Conservation (phyloP, 2,113 vertebrate genomes). For the Chinchilla lanigera region DNA sequence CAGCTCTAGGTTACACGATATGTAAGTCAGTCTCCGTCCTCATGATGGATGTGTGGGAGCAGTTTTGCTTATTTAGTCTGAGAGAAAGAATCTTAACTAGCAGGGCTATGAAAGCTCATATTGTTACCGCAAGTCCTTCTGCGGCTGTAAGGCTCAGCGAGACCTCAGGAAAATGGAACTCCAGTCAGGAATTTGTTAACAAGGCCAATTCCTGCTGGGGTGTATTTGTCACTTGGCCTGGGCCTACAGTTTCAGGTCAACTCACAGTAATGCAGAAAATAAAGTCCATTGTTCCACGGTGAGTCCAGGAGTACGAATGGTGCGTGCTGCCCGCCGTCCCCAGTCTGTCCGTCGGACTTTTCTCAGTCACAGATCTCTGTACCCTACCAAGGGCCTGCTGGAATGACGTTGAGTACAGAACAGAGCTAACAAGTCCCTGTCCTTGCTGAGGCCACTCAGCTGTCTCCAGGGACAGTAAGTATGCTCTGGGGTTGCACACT, state of each 20-base stretch:
- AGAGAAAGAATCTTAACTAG: constrained; percentile 78
- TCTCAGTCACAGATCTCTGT: not conserved
- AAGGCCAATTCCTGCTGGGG: constrained; percentile 69
- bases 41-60: constrained; percentile 69
- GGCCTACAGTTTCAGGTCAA: constrained; percentile 52
- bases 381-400: not conserved
- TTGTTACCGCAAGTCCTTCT: constrained; percentile 50
- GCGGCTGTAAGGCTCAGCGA: not conserved
- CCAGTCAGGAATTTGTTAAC: constrained; percentile 59
- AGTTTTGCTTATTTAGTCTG: constrained; percentile 78
- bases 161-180: constrained; percentile 51
- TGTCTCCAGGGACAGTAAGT: not conserved
- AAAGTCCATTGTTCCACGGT: constrained; percentile 34
- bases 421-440: not conserved
- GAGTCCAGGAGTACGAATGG: not conserved
- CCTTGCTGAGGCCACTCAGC: not conserved
- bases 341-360: not conserved
- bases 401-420: not conserved
- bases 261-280: not conserved
- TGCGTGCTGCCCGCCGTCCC: not conserved
- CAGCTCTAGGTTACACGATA: constrained; percentile 31
- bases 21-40: constrained; percentile 42
- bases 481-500: not conserved
- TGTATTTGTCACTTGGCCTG: constrained; percentile 60
- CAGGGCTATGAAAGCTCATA: constrained; percentile 76